Evolutionary conservation across 92 coral and sea anemone genomes (phyloP).

Genomic region (Porites cylindrica): DNA sequence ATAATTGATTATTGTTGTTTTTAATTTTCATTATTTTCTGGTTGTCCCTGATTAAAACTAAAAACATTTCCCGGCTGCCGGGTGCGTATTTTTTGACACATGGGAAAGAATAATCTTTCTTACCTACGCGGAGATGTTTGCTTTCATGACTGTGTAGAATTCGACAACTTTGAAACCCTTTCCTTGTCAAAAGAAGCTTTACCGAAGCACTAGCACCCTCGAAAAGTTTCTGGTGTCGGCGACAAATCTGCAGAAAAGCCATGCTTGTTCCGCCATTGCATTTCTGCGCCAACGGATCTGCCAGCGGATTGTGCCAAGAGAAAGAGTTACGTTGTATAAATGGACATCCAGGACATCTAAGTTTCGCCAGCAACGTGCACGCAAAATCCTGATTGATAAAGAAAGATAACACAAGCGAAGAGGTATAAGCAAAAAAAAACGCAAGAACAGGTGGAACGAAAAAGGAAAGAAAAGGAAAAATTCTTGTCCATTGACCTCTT

Average conservation of each 20-base stretch:
- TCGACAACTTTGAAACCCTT: neutral
- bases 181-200: neutral
- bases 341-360: too few relatives aligned
- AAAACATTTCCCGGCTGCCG: neutral
- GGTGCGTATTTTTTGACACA: neutral
- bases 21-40: too few relatives aligned
- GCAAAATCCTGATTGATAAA: too few relatives aligned
- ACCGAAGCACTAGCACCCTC: slow-evolving; percentile 9
- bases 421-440: too few relatives aligned
- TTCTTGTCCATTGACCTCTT: too few relatives aligned
- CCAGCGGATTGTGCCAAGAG: neutral
- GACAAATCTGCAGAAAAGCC: slow-evolving; percentile 33
- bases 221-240: slow-evolving; percentile 6
- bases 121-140: slow-evolving; percentile 1
- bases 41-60: too few relatives aligned
- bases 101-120: neutral
- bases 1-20: too few relatives aligned
- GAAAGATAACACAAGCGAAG: too few relatives aligned
- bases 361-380: too few relatives aligned
- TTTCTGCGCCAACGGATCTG: slow-evolving; percentile 10
- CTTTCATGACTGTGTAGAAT: neutral
- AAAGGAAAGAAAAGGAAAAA: too few relatives aligned
- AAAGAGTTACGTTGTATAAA: too few relatives aligned
- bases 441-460: too few relatives aligned
- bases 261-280: slow-evolving; percentile 46